Percentiles rank a stretch among this genome's conserved stretches.
Conservation (phyloP, 2,113 vertebrate species). For the Microcebus lehilahytsara region DNA sequence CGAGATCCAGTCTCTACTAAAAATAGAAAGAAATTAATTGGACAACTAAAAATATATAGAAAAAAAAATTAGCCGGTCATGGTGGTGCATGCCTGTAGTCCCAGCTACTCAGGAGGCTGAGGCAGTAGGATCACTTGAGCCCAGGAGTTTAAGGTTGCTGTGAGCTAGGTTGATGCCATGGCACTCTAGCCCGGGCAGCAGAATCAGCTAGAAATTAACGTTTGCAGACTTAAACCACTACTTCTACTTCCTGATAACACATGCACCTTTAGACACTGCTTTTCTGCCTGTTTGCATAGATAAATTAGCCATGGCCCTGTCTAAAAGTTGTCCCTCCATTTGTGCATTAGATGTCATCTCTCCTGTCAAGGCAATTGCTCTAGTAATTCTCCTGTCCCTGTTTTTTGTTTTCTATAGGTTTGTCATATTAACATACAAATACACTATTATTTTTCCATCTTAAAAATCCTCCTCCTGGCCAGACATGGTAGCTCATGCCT, state of each 20-base stretch:
- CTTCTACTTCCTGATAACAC: neutral
- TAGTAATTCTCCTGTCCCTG: neutral
- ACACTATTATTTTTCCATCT: conserved; percentile 24
- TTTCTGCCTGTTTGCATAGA: neutral
- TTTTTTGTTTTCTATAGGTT: conserved; percentile 24
- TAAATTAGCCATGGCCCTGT: neutral
- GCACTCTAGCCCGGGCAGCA: neutral
- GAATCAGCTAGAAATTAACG: neutral
- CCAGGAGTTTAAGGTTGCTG: too few relatives aligned
- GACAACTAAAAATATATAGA: too few relatives aligned
- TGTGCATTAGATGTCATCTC: neutral
- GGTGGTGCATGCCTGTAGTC: too few relatives aligned
- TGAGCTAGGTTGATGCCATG: too few relatives aligned
- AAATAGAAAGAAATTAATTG: too few relatives aligned
- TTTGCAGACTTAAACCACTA: neutral
- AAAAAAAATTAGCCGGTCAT: too few relatives aligned
- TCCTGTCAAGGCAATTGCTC: neutral
- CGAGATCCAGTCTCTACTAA: too few relatives aligned
- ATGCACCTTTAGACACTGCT: neutral
- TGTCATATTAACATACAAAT: neutral
- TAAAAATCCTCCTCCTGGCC: neutral
- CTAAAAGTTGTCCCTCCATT: neutral
- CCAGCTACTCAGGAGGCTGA: too few relatives aligned
- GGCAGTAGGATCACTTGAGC: too few relatives aligned
- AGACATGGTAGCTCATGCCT: too few relatives aligned